A percentile compares a stretch with the other conserved stretches of the same genome.
These are phyloP conservation scores for Hypothenemus hampei DNA, from an alignment of 1,140 invertebrate genomes.

Conservation along the genomic window DNA sequence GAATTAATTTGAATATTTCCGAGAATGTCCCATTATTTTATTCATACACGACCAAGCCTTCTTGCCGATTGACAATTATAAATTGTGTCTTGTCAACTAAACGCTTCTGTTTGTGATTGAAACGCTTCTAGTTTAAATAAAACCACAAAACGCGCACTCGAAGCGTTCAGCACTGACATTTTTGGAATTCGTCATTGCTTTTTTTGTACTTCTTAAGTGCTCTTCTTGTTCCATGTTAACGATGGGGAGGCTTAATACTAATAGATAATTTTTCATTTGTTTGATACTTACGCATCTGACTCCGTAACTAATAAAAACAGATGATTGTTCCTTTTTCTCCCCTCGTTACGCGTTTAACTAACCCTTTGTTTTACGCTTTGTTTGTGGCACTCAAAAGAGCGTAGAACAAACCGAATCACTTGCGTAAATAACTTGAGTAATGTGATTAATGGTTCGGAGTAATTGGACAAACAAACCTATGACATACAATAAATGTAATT, in stretches of 20 bases:
- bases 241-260: too few relatives aligned
- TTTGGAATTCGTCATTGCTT: not conserved
- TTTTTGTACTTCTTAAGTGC: not conserved
- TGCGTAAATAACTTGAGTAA: slow-evolving; percentile 9
- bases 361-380: slow-evolving; percentile 15
- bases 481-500: not conserved
- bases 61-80: slow-evolving; percentile 15
- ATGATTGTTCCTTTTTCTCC: slow-evolving; percentile 31
- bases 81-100: slow-evolving; percentile 22
- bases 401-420: slow-evolving; percentile 30
- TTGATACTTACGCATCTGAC: slow-evolving; percentile 7
- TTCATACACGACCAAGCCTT: slow-evolving; percentile 11
- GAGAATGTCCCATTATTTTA: slow-evolving; percentile 6
- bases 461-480: not conserved
- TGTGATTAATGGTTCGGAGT: slow-evolving; percentile 30
- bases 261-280: too few relatives aligned
- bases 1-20: not conserved
- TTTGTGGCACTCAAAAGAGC: too few relatives aligned
- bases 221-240: too few relatives aligned
- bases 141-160: slow-evolving; percentile 12
- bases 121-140: slow-evolving; percentile 21
- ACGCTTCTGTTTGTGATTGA: slow-evolving; percentile 22
- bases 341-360: slow-evolving; percentile 23
- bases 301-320: slow-evolving; percentile 37
- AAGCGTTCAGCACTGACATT: slow-evolving; percentile 1